Evolutionary conservation across 2,797 vertebrate species (phyloP).

Genomic region (Zalophus californianus): DNA sequence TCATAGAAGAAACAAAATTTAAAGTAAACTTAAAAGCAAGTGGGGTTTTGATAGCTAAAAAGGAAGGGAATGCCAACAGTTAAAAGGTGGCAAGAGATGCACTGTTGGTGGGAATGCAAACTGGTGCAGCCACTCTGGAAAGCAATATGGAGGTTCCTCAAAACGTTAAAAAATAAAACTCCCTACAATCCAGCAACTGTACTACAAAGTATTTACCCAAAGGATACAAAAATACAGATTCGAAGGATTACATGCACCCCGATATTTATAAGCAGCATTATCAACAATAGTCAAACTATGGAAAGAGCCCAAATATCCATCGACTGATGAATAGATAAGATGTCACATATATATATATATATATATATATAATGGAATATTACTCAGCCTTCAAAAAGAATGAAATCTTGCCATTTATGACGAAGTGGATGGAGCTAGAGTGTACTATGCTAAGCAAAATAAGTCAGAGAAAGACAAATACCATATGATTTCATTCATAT

Average conservation of each 20-base stretch:
- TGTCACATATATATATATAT: no score
- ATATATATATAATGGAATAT: neutral
- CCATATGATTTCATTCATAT: neutral
- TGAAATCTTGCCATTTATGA: neutral
- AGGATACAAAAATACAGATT: neutral
- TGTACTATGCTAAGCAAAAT: neutral
- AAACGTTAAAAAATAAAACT: neutral
- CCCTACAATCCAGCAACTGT: neutral
- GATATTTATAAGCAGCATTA: neutral
- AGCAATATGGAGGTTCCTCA: neutral
- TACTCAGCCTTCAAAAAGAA: neutral
- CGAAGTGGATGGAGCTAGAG: neutral
- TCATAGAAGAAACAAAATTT: neutral
- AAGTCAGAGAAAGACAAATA: neutral
- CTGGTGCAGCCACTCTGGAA: neutral
- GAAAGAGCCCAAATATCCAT: neutral
- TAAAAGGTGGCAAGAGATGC: neutral
- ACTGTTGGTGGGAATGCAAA: neutral
- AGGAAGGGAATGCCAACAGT: neutral
- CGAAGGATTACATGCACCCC: neutral
- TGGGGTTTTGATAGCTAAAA: neutral
- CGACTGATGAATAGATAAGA: neutral
- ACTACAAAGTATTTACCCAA: neutral
- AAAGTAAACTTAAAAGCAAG: conserved; percentile 22
- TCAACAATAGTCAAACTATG: neutral